Evolutionary conservation across 2,113 vertebrate genomes (phyloP), one percentile per base, ranked within the genome.

Genomic region (Sclerurus mexicanus): DNA sequence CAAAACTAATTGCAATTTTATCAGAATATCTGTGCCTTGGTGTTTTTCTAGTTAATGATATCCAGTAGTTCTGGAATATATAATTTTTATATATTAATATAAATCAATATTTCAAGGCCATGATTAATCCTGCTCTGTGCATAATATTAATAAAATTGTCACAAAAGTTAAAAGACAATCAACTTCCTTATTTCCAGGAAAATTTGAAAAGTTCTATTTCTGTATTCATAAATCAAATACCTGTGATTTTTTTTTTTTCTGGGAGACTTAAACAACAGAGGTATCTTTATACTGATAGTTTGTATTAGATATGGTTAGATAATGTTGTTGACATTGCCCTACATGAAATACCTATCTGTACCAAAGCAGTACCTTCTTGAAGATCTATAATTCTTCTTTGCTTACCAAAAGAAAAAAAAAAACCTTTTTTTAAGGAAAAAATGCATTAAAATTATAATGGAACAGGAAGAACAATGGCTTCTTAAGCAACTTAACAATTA

Each of bases 401-500:
- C 4, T 75, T 56, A 37, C 3, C 4, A 62, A 80, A 69, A 66
- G 5, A 47, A 62, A 62, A 80, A 63, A 1, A 2, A 82, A 42
- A 40, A 40, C 40, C 19, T 0, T 24, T 66, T 64, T 69, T 22
- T n/a, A n/a, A 18, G 7, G 33, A 50, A 79, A 83, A 83, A 93
- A 55, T 13, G 0, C 0, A 21, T 8, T 2, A 49, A 64, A 74
- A 17, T 7, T 64, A 28, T 22, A 56, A 37, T n/a, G 16, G 6
- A 82, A 66, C 9, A 52, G 53, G 14, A 35, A 58, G 7, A 83
- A 39, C 6, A 80, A 13, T 42, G 9, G 1, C 24, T 72, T 7
- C 22, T 73, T 72, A 73, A 67, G 31, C 15, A 76, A 49, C 4
- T 67, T 58, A 56, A 39, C 14, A 62, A 44, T 53, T 8, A 28